Base-by-base conservation (phyloP, 2,113 vertebrate species). In the Burhinus bistriatus region DNA sequence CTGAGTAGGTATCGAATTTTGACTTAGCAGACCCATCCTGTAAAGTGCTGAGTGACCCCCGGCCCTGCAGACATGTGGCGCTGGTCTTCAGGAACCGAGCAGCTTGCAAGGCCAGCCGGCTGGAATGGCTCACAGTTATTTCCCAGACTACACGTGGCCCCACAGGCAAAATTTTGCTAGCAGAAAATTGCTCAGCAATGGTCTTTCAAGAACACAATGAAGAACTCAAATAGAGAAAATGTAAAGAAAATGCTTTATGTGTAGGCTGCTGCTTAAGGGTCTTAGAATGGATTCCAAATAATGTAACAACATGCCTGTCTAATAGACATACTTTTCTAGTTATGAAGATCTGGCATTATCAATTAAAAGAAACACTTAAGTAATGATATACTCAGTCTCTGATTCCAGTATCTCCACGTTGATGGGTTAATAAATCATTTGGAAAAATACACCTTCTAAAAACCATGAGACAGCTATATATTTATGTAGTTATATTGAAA, bases 51-150 rank as follows among this genome's bases (percentile, higher is more conserved):
- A 90, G 58, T 10, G 15, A 58, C 11, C 12, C 12, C 26, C 1
- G 1, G 10, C 1, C 0, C 62, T 15, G 36, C 29, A 75, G 73
- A 26, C 12, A 51, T 0, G 0, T 5, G 49, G 49, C 6, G 23
- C 22, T 25, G 22, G 22, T 51, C 49, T 58, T 58, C 55, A 81
- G 61, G 49, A 87, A 57, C 3, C 1, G 27, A 69, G 62, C 69
- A 64, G 77, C 34, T 69, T 52, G 25, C 55, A 84, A 71, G 47
- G 44, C 27, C 78, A 72, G 75, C 26, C 2, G 19, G 54, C 14
- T 73, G 73, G 42, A 86, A 90, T 0, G 1, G 69, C 64, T 55
- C n/a, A 42, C 12, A 9, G 26, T 21, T 21, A 42, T 44, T 44
- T 92, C 54, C 65, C 69, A 65, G 57, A 68, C 61, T 36, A 71